Base-by-base conservation (phyloP, 2,888 invertebrate species). In the Synergus gifuensis region DNA sequence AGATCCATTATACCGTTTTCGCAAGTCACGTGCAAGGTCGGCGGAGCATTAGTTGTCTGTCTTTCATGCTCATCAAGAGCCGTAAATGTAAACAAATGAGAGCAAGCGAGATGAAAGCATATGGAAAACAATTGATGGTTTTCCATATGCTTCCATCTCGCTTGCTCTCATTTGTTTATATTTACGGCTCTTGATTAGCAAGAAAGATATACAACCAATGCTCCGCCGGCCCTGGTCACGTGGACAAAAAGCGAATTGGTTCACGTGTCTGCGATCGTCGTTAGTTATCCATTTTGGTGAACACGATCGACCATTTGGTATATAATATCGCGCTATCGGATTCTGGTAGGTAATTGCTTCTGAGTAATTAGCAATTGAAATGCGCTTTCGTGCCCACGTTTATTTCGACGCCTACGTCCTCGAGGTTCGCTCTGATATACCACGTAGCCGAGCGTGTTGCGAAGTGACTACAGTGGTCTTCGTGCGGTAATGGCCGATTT, bases 401-500 rank as follows among this genome's bases (percentile, higher is more conserved):
- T 40, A 73, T 40, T 58, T 60, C 49, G 40, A 79, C 78, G 58
- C 49, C 44, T 76, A 54, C 66, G 46, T 69, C 54, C 12, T 60
- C 18, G 78, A 49, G 76, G 58, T 66, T 76, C 58, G 49, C 79
- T 81, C 63, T 49, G 76, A 78, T 81, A 80, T 84, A 81, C 46
- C 78, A 73, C 77, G 66, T 79, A 81, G 80, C 76, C 77, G 83
- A 82, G 82, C 81, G 82, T 84, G 84, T 85, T 83, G 84, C 83
- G 83, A 84, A 85, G 84, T 84, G 85, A 85, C 81, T 84, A 80
- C 84, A 84, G 82, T 82, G 80, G 81, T 83, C 80, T 83, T 85
- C 84, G 87, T 87, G 85, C 86, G 83, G 86, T 87, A 89, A 89
- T 89, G 87, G 89, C 82, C 83, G 86, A 88, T 87, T 89, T 90